A percentile compares a stretch with the other conserved stretches of the same genome.
Conservation (phyloP, 53 echinoderm and acorn worm genomes). For the Temnopleurus reevesii region DNA sequence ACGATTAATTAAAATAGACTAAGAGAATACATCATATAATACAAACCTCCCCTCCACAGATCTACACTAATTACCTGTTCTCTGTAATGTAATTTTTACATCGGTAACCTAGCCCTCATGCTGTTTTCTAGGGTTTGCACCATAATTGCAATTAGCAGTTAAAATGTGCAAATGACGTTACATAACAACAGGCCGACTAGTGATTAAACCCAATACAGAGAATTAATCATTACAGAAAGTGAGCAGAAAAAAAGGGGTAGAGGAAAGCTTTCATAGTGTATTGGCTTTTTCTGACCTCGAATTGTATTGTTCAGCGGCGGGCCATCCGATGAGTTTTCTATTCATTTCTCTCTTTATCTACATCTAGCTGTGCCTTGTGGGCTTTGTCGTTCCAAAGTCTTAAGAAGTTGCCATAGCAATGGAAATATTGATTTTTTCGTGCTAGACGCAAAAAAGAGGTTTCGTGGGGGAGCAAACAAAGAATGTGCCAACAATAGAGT, state of each 20-base stretch:
- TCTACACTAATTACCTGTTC: constrained; percentile 8
- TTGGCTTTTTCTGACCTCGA: constrained; percentile 48
- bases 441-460: neutral
- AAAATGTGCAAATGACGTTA: constrained; percentile 59
- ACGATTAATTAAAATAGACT: constrained; percentile 19
- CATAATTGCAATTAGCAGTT: constrained; percentile 55
- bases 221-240: constrained; percentile 39
- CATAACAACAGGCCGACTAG: constrained; percentile 25
- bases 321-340: constrained; percentile 34
- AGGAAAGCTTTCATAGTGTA: constrained; percentile 45
- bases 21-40: constrained; percentile 2
- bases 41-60: neutral
- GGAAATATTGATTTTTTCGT: constrained; percentile 53
- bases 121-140: constrained; percentile 5
- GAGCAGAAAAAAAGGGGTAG: neutral
- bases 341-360: constrained; percentile 37
- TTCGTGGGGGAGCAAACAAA: constrained; percentile 42
- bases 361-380: neutral
- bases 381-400: constrained; percentile 59
- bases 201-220: constrained; percentile 36
- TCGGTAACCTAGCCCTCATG: neutral
- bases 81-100: neutral
- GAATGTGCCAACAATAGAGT: constrained; percentile 37
- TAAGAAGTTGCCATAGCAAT: constrained; percentile 59
- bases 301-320: neutral